These are phyloP conservation scores for Polylopha cassiicola DNA, from an alignment of 2,888 invertebrate genomes.

Conservation along the genomic window DNA sequence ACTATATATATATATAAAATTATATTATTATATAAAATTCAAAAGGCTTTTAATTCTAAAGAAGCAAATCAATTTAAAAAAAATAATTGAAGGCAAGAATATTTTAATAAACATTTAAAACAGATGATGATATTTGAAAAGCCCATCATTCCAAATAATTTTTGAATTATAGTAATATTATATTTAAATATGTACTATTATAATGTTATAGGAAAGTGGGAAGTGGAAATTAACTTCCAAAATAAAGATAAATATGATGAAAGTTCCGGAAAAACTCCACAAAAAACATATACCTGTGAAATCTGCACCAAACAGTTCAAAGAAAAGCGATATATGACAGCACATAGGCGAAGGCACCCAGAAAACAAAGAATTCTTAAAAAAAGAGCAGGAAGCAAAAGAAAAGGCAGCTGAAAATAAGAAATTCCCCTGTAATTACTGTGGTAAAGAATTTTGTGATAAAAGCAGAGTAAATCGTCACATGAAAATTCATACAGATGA, in stretches of 20 bases:
- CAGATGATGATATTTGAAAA: too few relatives aligned
- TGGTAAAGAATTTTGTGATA: background rate
- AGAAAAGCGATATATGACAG: slow-evolving; percentile 3
- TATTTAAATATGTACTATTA: too few relatives aligned
- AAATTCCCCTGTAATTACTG: slow-evolving; percentile 3
- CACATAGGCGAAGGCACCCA: background rate
- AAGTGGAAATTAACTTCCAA: too few relatives aligned
- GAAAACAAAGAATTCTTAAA: background rate
- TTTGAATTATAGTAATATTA: too few relatives aligned
- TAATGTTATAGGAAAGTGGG: too few relatives aligned
- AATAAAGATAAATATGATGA: too few relatives aligned
- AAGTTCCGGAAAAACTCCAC: too few relatives aligned
- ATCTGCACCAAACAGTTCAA: slow-evolving; percentile 2
- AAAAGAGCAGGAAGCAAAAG: background rate
- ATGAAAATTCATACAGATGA: background rate
- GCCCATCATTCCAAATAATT: too few relatives aligned
- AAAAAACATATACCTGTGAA: background rate
- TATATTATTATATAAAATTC: slow-evolving; percentile 1
- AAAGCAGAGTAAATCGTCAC: background rate
- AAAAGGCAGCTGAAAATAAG: background rate
- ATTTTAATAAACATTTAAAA: slow-evolving; percentile 16
- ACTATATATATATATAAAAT: too few relatives aligned
- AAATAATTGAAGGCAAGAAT: slow-evolving; percentile 5
- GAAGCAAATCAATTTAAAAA: slow-evolving; percentile 29
- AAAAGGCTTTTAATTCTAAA: slow-evolving; percentile 3